These are phyloP conservation scores for Teleogryllus occipitalis DNA, from an alignment of 1,140 invertebrate genomes.

Conservation along the genomic window DNA sequence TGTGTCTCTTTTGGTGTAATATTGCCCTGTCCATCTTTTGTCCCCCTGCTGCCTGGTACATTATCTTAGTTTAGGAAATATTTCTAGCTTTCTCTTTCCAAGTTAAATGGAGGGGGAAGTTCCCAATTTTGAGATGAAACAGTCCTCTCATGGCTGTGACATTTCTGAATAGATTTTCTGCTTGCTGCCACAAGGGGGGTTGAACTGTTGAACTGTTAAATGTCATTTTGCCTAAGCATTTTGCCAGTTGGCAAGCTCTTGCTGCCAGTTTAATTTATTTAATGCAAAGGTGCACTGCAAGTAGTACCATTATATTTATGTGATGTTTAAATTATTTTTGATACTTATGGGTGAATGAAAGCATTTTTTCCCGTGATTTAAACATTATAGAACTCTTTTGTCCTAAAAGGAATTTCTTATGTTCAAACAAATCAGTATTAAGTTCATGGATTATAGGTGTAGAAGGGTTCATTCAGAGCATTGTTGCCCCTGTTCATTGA, in stretches of 20 bases:
- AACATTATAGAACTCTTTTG: not conserved
- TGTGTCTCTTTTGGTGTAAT: conserved; percentile 24
- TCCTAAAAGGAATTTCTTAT: not conserved
- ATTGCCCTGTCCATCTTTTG: conserved; percentile 12
- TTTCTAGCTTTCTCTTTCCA: not conserved
- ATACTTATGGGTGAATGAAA: not conserved
- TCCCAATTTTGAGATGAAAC: not conserved
- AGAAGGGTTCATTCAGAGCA: not conserved
- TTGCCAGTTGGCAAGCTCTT: not conserved
- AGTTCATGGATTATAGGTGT: not conserved
- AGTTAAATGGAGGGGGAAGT: not conserved
- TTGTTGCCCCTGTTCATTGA: not conserved
- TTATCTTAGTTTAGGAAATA: conserved; percentile 18
- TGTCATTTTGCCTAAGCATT: conserved; percentile 1
- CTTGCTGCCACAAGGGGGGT: not conserved
- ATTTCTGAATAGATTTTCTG: not conserved
- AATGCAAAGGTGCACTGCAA: not conserved
- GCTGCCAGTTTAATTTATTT: conserved; percentile 5
- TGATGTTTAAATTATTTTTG: not conserved
- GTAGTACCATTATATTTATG: not conserved
- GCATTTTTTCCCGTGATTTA: not conserved
- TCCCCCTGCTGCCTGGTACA: not conserved
- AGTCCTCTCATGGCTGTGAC: not conserved
- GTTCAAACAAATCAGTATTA: not conserved
- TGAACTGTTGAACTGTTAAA: not conserved